Evolutionary conservation across 2,797 vertebrate genomes (phyloP).

Genomic region (Trichosurus vulpecula): DNA sequence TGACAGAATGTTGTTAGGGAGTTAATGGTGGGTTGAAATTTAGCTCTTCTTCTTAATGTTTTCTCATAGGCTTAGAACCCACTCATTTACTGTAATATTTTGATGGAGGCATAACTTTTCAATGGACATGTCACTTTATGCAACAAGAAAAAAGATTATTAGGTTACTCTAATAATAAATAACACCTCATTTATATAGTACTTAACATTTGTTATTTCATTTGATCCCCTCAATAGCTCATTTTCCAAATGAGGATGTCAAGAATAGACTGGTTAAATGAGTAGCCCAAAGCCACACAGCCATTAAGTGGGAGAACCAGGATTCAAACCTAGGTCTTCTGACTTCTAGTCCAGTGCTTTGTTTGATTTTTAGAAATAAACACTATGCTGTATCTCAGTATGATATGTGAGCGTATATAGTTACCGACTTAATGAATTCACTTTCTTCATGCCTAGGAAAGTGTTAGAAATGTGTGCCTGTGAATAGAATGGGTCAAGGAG

Average conservation of each 20-base stretch:
- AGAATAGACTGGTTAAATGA: background rate
- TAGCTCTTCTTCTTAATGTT: background rate
- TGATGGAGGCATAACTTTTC: background rate
- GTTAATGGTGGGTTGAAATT: background rate
- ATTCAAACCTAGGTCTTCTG: background rate
- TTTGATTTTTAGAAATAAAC: background rate
- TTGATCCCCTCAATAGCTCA: background rate
- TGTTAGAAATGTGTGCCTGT: conserved; percentile 29
- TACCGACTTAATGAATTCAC: conserved; percentile 11
- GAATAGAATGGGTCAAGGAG: background rate
- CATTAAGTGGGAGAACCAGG: background rate
- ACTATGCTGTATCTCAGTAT: background rate
- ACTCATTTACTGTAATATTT: background rate
- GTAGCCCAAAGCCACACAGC: background rate
- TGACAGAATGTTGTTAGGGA: conserved; percentile 11
- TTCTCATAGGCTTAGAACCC: background rate
- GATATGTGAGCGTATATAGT: background rate
- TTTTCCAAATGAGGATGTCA: background rate
- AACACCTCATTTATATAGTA: background rate
- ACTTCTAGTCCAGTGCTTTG: background rate
- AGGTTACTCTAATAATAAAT: background rate
- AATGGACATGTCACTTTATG: background rate
- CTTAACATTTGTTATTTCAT: background rate
- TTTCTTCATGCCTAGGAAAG: background rate
- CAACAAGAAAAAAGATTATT: background rate